These are phyloP conservation scores for Caenorhabditis remanei DNA, from an alignment of 1,140 invertebrate species.

Conservation along the genomic window DNA sequence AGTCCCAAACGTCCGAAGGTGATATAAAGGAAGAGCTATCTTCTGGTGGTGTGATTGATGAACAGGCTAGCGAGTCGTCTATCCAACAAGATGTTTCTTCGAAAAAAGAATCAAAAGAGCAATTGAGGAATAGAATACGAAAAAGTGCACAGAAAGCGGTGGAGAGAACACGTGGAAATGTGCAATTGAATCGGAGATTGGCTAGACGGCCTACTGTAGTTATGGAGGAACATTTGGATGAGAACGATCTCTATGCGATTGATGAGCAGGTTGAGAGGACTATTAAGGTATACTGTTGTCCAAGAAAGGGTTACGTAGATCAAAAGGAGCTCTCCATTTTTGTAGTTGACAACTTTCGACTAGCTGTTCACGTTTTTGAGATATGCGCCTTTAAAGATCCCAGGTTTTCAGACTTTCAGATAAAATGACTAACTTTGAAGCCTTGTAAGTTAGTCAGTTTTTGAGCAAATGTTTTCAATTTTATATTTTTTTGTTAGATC, in stretches of 20 bases:
- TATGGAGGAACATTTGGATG: conserved; percentile 32
- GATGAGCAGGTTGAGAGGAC: conserved; percentile 47
- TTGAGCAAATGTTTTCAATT: no score
- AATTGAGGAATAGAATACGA: conserved; percentile 29
- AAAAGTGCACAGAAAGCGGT: conserved; percentile 50
- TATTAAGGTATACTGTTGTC: conserved; percentile 13
- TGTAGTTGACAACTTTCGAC: no score
- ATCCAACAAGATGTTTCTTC: conserved; percentile 7
- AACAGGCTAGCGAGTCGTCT: conserved; percentile 25
- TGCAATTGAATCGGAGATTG: conserved; percentile 15
- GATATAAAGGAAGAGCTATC: conserved; percentile 16
- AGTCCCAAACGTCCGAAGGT: conserved; percentile 4
- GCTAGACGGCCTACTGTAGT: conserved; percentile 30
- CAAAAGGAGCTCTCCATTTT: no score
- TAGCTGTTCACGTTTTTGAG: no score
- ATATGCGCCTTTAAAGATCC: no score
- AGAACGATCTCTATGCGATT: conserved; percentile 31
- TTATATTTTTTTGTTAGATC: no score
- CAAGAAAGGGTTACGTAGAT: no score
- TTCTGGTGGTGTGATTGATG: background rate
- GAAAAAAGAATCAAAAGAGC: conserved; percentile 34
- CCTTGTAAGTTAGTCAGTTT: no score
- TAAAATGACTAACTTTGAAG: no score
- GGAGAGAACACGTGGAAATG: conserved; percentile 46
- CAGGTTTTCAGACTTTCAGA: no score